Evolutionary conservation across 2,113 vertebrate species (phyloP).

Genomic region (Hemibagrus wyckioides): DNA sequence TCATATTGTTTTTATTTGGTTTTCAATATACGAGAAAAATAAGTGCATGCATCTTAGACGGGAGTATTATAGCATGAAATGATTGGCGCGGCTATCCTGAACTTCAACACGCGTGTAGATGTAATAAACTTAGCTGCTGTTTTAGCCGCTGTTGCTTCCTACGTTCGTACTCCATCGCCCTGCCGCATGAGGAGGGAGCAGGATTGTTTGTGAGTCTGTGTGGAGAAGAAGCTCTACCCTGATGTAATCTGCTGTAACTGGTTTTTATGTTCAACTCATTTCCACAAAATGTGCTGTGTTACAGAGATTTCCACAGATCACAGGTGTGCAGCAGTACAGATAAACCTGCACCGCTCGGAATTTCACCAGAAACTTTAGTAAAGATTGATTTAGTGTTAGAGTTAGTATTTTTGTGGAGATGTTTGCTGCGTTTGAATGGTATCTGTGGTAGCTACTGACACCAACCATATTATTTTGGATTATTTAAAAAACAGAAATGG

Average conservation of each 20-base stretch:
- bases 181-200: not conserved
- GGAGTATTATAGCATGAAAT: not conserved
- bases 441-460: not conserved
- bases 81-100: not conserved
- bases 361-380: not conserved
- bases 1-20: too few species aligned
- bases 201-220: not conserved
- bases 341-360: not conserved
- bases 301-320: not conserved
- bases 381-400: too few species aligned
- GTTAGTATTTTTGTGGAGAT: not conserved
- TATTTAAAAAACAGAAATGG: not conserved
- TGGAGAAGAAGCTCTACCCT: not conserved
- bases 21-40: too few species aligned
- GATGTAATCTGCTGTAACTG: conserved; percentile 9
- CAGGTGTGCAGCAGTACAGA: not conserved
- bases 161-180: too few species aligned
- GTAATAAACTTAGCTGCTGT: not conserved
- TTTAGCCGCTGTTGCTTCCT: not conserved
- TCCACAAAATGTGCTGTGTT: conserved; percentile 10
- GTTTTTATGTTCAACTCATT: not conserved
- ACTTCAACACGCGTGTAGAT: not conserved
- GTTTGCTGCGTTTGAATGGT: not conserved
- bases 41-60: not conserved
- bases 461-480: too few species aligned